Evolutionary conservation across 2,797 vertebrate genomes (phyloP).

Genomic region (Cottoperca gobio): DNA sequence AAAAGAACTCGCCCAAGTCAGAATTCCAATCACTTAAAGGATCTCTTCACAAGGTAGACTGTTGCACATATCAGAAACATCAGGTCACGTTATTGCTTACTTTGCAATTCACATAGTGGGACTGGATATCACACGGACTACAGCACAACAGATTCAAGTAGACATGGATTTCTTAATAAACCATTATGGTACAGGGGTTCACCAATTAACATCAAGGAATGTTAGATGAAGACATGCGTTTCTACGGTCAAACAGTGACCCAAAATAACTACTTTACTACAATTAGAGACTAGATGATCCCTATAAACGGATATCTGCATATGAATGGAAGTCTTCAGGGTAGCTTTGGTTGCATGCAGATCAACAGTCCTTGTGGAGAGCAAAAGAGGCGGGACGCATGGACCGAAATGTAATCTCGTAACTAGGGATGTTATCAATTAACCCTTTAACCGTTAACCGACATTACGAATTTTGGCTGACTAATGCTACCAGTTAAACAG

Average conservation of each 20-base stretch:
- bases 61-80: not conserved
- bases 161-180: not conserved
- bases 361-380: too few species aligned
- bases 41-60: conserved; percentile 29
- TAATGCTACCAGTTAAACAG: too few species aligned
- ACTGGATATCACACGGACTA: not conserved
- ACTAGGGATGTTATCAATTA: too few species aligned
- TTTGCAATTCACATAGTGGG: too few species aligned
- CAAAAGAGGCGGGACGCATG: too few species aligned
- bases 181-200: too few species aligned
- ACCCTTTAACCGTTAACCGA: too few species aligned
- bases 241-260: not conserved
- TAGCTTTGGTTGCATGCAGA: too few species aligned
- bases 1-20: conserved; percentile 18
- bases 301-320: too few species aligned
- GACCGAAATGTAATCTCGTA: too few species aligned
- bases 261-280: not conserved
- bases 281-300: not conserved
- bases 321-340: too few species aligned
- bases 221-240: not conserved
- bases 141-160: not conserved
- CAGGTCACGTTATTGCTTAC: not conserved
- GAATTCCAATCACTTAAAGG: conserved; percentile 27
- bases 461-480: too few species aligned
- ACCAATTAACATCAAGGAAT: not conserved